These are phyloP conservation scores for Phyllostomus discolor DNA, from an alignment of 2,113 vertebrate genomes.

Conservation along the genomic window DNA sequence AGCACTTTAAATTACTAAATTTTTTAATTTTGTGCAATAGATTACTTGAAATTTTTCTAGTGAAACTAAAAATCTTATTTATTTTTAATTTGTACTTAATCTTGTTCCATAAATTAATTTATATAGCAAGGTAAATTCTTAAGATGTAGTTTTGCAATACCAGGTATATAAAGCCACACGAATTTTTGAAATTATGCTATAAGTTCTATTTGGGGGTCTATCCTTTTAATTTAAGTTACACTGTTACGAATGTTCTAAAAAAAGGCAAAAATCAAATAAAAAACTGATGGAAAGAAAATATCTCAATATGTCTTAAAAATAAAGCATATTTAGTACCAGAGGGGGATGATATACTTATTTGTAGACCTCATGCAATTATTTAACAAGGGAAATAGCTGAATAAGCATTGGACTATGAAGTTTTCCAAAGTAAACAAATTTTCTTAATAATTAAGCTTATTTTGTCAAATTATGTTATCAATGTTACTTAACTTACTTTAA, in stretches of 20 bases:
- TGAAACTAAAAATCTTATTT: neutral
- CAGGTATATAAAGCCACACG: neutral
- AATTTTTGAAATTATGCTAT: neutral
- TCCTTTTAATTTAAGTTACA: neutral
- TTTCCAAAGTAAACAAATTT: constrained; percentile 19
- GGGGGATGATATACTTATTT: neutral
- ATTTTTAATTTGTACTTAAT: neutral
- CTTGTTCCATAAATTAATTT: neutral
- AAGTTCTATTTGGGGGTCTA: neutral
- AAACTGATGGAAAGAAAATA: constrained; percentile 26
- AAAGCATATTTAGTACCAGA: constrained; percentile 17
- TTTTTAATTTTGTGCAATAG: neutral
- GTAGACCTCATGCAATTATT: neutral
- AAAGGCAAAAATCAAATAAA: constrained; percentile 43
- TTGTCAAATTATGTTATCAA: constrained; percentile 25
- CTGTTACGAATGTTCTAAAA: constrained; percentile 1
- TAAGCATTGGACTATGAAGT: neutral
- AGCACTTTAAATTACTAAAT: neutral
- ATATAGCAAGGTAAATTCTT: neutral
- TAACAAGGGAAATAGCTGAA: constrained; percentile 4
- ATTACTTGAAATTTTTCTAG: neutral
- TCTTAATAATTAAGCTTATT: constrained; percentile 19
- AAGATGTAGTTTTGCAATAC: neutral
- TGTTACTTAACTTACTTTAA: constrained; percentile 14
- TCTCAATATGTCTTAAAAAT: constrained; percentile 54